phyloP scores from a whole-genome alignment of 2,113 vertebrate genomes.

The Thunnus thynnus region DNA sequence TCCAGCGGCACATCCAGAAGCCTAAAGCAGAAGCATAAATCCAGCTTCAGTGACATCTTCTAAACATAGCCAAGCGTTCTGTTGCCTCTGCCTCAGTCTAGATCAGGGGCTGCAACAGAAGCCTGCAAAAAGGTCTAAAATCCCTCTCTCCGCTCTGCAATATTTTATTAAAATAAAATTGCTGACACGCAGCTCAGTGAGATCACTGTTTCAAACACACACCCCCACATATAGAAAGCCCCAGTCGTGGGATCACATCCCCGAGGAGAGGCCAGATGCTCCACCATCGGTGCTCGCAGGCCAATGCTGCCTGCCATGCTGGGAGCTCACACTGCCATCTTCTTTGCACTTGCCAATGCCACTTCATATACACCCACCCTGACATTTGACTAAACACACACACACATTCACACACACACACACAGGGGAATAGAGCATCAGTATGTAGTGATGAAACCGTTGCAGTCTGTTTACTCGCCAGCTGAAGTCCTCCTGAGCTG shows the following conservation, averaged over 20 bases:
- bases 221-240: neutral
- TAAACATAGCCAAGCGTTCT: neutral
- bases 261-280: slow-evolving; percentile 46
- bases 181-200: slow-evolving; percentile 36
- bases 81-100: neutral
- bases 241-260: slow-evolving; percentile 6
- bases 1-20: slow-evolving; percentile 14
- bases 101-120: slow-evolving; percentile 14
- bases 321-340: slow-evolving; percentile 39
- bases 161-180: slow-evolving; percentile 27
- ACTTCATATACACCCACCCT: slow-evolving; percentile 28
- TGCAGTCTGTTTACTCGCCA: neutral
- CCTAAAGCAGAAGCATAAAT: slow-evolving; percentile 14
- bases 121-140: neutral
- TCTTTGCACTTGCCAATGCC: slow-evolving; percentile 24
- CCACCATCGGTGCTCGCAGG: neutral
- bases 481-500: slow-evolving; percentile 2
- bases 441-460: neutral
- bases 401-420: neutral
- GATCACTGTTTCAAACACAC: slow-evolving; percentile 9
- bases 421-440: neutral
- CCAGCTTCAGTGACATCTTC: neutral
- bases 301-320: slow-evolving; percentile 23
- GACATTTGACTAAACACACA: neutral
- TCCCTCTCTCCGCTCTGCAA: neutral